Percentiles rank a stretch among this genome's conserved stretches.
These are phyloP conservation scores for Sus scrofa DNA, from an alignment of 2,113 vertebrate species.

Conservation along the genomic window T2T-Sscrofa CM000814.6:139984001-139984500, in stretches of 20 bases:
- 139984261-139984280: neutral
- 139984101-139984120: neutral
- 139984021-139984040: too few species aligned
- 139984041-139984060: too few species aligned
- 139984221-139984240: neutral
- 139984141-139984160: neutral
- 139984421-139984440: neutral
- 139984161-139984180: neutral
- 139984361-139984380: neutral
- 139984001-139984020: too few species aligned
- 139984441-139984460: rapidly evolving
- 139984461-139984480: neutral
- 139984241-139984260: neutral
- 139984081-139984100: neutral
- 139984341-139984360: neutral
- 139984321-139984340: neutral
- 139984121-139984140: neutral
- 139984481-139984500: neutral
- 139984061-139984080: too few species aligned
- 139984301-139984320: neutral
- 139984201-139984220: neutral
- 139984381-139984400: neutral
- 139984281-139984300: neutral
- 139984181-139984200: neutral
- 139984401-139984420: neutral